Evolutionary conservation across 2,113 vertebrate genomes (phyloP).

Genomic region (Cheirogaleus medius): DNA sequence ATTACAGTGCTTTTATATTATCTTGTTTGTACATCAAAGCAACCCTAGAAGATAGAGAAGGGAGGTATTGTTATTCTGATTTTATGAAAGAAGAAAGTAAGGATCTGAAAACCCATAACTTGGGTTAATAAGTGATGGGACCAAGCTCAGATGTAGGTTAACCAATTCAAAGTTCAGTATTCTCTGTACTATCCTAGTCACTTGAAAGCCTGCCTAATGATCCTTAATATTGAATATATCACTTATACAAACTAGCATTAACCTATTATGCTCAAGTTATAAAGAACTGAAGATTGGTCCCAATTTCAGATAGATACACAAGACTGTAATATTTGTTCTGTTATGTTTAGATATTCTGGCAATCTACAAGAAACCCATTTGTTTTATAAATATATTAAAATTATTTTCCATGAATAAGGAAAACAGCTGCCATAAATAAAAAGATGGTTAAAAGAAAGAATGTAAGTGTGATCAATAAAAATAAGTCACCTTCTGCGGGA

Average conservation of each 20-base stretch:
- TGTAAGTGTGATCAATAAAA: background rate
- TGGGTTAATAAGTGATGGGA: background rate
- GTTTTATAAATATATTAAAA: background rate
- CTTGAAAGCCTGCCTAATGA: background rate
- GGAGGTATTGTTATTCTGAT: background rate
- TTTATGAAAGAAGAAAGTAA: constrained; percentile 8
- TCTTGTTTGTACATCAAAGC: constrained; percentile 1
- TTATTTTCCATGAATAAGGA: constrained; percentile 32
- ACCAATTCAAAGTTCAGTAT: background rate
- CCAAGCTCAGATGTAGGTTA: background rate
- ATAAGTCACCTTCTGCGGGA: background rate
- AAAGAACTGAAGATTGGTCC: background rate
- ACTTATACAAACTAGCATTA: background rate
- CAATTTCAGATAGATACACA: background rate
- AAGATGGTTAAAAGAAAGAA: background rate
- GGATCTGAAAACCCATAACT: background rate
- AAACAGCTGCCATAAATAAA: constrained; percentile 1
- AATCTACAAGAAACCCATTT: background rate
- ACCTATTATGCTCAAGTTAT: background rate
- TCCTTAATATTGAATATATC: background rate
- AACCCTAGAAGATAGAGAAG: background rate
- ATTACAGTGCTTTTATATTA: background rate
- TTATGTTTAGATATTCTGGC: background rate
- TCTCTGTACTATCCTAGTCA: background rate
- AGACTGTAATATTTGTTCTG: background rate